Evolutionary conservation across 2,113 vertebrate genomes (phyloP), one percentile per base, ranked within the genome.

Genomic region (Tetrao urogallus): DNA sequence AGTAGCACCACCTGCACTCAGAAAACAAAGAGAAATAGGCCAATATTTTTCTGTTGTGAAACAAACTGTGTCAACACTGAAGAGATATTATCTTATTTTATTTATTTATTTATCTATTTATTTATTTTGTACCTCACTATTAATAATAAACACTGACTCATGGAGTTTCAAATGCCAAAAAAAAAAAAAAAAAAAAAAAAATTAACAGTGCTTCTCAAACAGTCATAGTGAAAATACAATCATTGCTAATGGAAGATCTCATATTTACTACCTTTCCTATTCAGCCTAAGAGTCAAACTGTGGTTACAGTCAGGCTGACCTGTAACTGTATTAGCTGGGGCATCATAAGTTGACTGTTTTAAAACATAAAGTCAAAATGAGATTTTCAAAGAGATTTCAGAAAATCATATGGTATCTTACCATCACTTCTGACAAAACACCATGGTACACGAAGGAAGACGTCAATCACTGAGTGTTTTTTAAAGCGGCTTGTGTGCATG

Each of bases 381-480:
- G 30, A 71, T 89, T 67, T 90, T 77, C 60, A 90, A 58, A 60
- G 45, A 13, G 25, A 90, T 76, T 82, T 86, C 2, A n/a, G 82
- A 73, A 52, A 74, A 18, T 6, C 27, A 65, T 8, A 67, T 22
- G 70, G 12, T 38, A 67, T 7, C 4, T 61, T 85, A 57, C 19
- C 6, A 42, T 76, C 24, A 82, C 43, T 82, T 94, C 63, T 93
- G 74, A 90, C 47, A 75, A 89, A 63, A 85, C 30, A 74, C 36
- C 5, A 8, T 43, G 84, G 42, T 58, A 76, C 0, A 10, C 48
- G 43, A 11, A 56, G 45, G 86, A 83, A 77, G 19, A 60, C 86
- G 17, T 80, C 67, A 78, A 13, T 92, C 76, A 84, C 21, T 15
- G 27, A 65, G 5, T 0, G 2, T 65, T 5, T 2, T 67, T 85